phyloP scores from a whole-genome alignment of 2,797 vertebrate species.

The Syngnathus rostellatus region DNA sequence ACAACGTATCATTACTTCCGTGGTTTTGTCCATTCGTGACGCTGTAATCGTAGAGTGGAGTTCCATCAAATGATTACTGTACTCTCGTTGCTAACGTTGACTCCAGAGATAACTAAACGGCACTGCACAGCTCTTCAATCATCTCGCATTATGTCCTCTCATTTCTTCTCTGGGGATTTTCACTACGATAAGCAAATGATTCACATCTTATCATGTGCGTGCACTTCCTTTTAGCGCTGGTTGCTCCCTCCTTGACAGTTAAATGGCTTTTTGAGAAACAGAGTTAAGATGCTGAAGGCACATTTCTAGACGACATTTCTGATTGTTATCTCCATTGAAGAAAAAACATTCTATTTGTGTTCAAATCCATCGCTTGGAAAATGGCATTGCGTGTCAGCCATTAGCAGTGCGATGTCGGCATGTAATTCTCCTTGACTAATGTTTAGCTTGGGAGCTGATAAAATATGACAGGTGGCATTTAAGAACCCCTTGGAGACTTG shows the following conservation, averaged over 20 bases:
- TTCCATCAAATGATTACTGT: background rate
- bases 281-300: background rate
- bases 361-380: too few species aligned
- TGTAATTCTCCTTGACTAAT: too few species aligned
- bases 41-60: background rate
- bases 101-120: constrained; percentile 35
- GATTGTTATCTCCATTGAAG: background rate
- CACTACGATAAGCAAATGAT: constrained; percentile 56
- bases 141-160: constrained; percentile 25
- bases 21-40: background rate
- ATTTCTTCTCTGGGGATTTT: constrained; percentile 32
- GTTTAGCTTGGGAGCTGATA: background rate
- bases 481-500: constrained; percentile 33
- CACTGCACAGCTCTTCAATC: constrained; percentile 36
- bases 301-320: background rate
- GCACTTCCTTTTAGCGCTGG: constrained; percentile 22
- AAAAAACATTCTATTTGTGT: too few species aligned
- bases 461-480: constrained; percentile 42
- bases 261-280: constrained; percentile 20
- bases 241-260: constrained; percentile 12
- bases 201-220: constrained; percentile 41
- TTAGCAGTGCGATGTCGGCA: too few species aligned
- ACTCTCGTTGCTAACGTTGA: background rate
- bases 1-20: background rate
- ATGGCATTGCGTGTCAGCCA: too few species aligned